Conservation (phyloP, 1,140 invertebrate species). For the Kradibia gibbosae region DNA sequence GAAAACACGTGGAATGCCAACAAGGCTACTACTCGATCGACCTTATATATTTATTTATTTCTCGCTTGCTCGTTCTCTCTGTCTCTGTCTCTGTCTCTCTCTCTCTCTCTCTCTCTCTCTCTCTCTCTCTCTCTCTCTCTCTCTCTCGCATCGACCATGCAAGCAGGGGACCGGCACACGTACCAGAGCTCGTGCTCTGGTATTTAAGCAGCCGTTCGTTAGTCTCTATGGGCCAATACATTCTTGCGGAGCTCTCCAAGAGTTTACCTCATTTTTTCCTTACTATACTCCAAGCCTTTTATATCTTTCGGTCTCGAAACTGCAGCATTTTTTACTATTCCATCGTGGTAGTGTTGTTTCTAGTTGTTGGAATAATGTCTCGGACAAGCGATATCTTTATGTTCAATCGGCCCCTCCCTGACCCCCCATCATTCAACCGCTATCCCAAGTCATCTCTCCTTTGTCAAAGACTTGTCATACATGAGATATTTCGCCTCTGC, state of each 20-base stretch:
- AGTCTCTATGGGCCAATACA: background rate
- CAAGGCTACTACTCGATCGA: conserved; percentile 1
- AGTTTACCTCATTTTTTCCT: conserved; percentile 18
- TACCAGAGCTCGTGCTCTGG: background rate
- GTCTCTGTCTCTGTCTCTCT: conserved; percentile 2
- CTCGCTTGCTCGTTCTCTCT: background rate
- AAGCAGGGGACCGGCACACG: background rate
- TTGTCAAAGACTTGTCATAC: background rate
- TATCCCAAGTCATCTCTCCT: background rate
- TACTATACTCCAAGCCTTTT: background rate
- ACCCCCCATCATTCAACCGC: too few relatives aligned
- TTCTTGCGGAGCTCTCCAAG: conserved; percentile 1
- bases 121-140: background rate
- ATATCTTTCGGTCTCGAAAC: background rate
- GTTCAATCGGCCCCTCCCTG: too few relatives aligned
- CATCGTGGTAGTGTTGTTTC: too few relatives aligned
- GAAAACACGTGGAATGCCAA: conserved; percentile 31
- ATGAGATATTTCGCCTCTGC: background rate
- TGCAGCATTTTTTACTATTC: conserved; percentile 14
- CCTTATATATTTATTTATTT: background rate
- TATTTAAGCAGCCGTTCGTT: too few relatives aligned
- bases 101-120: conserved; percentile 10
- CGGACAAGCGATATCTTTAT: too few relatives aligned
- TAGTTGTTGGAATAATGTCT: too few relatives aligned
- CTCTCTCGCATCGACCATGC: background rate